phyloP scores from a whole-genome alignment of 2,113 vertebrate species.

The Notarius lentiginosus region DNA sequence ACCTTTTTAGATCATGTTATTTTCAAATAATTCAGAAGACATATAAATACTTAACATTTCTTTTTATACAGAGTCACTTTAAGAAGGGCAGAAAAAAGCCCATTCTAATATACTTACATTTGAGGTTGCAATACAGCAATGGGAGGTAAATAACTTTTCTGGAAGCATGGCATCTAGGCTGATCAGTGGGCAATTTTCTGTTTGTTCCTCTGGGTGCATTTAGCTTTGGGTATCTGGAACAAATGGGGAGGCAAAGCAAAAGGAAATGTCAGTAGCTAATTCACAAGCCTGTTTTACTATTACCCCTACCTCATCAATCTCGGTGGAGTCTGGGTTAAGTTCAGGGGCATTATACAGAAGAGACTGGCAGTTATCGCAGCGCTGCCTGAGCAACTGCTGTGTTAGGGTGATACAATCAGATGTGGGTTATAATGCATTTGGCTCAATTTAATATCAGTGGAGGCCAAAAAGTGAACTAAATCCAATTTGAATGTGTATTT shows the following conservation, averaged over 20 bases:
- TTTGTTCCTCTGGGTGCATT: not conserved
- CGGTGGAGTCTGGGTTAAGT: conserved; percentile 9
- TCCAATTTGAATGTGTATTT: conserved; percentile 19
- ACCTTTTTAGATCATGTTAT: not conserved
- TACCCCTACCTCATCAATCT: conserved; percentile 35
- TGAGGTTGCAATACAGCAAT: not conserved
- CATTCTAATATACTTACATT: not conserved
- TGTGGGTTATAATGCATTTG: conserved; percentile 18
- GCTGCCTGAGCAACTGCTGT: conserved; percentile 3
- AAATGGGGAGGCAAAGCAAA: conserved; percentile 9
- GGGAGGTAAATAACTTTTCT: not conserved
- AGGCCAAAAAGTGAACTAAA: conserved; percentile 4
- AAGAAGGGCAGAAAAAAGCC: not conserved
- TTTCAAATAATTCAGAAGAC: not conserved
- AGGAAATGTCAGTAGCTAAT: conserved; percentile 37
- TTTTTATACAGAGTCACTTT: not conserved
- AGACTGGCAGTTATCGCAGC: not conserved
- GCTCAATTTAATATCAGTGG: not conserved
- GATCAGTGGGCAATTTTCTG: not conserved
- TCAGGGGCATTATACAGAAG: conserved; percentile 14
- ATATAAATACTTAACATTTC: not conserved
- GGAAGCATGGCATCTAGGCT: not conserved
- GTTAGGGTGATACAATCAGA: conserved; percentile 20
- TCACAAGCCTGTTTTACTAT: conserved; percentile 33
- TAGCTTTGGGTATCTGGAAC: not conserved